These are phyloP conservation scores for Stegostoma tigrinum DNA, from an alignment of 2,113 vertebrate species.

Conservation along the genomic window DNA sequence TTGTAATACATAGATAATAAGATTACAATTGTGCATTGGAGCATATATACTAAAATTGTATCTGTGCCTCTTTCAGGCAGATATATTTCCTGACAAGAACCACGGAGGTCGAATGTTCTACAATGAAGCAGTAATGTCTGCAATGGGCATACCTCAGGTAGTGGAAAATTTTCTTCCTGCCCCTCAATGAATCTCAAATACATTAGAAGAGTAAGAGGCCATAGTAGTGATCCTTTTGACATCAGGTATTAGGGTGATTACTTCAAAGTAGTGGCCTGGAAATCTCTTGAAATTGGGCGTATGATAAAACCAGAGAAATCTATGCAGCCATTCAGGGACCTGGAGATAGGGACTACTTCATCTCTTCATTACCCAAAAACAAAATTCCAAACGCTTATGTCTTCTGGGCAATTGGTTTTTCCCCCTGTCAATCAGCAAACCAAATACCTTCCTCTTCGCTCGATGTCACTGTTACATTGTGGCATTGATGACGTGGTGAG, in stretches of 20 bases:
- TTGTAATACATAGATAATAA: background rate
- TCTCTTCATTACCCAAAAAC: background rate
- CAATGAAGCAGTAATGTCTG: slow-evolving; percentile 75
- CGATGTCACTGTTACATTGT: background rate
- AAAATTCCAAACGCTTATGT: background rate
- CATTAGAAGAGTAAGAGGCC: no score
- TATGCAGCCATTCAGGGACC: background rate
- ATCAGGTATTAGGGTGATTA: background rate
- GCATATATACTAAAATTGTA: background rate
- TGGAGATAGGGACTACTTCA: background rate
- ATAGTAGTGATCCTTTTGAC: background rate
- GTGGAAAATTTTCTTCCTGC: background rate
- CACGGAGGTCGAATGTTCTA: slow-evolving; percentile 75
- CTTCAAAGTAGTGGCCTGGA: background rate
- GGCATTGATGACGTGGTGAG: background rate
- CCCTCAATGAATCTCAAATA: background rate
- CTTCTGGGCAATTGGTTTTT: background rate
- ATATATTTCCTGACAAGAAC: slow-evolving; percentile 77
- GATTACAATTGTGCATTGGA: background rate
- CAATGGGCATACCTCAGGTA: slow-evolving; percentile 77
- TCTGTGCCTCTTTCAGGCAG: slow-evolving; percentile 55
- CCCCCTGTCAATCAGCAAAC: background rate
- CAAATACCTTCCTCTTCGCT: background rate
- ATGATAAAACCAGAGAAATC: background rate
- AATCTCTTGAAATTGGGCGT: background rate